Percentiles rank a stretch among this genome's conserved stretches.
phyloP scores from a whole-genome alignment of 1,140 invertebrate genomes.

The Caenorhabditis tropicalis region DNA sequence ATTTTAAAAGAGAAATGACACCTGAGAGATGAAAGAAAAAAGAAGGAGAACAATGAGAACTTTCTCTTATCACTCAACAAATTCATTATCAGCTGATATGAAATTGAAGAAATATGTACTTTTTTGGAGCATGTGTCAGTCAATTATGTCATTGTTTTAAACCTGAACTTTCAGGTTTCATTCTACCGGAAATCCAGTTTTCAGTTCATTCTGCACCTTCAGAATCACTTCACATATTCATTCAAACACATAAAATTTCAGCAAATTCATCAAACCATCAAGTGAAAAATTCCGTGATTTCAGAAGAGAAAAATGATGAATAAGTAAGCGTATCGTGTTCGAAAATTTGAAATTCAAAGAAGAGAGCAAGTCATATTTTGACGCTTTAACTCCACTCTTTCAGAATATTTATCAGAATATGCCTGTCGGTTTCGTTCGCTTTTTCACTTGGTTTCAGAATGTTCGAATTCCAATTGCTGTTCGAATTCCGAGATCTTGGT shows the following conservation, averaged over 20 bases:
- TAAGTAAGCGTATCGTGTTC: conserved; percentile 35
- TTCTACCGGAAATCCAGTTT: neutral
- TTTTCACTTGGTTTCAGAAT: neutral
- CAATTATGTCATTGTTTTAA: neutral
- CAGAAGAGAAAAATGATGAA: neutral
- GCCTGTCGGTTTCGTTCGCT: neutral
- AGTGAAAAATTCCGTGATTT: neutral
- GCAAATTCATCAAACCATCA: neutral
- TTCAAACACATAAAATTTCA: neutral
- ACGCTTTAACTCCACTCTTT: neutral
- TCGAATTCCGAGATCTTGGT: neutral
- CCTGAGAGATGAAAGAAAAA: neutral
- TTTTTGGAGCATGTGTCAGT: neutral
- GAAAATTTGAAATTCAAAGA: neutral
- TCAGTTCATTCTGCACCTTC: neutral
- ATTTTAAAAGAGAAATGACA: conserved; percentile 10
- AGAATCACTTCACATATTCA: neutral
- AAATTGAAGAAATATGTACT: neutral
- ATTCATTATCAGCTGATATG: conserved; percentile 11
- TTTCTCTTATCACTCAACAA: neutral
- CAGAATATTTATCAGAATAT: neutral
- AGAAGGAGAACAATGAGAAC: neutral
- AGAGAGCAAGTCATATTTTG: neutral
- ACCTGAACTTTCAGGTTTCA: neutral
- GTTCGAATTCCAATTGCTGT: neutral